Evolutionary conservation across 2,113 vertebrate genomes (phyloP).

Genomic region (Glareola pratincola): DNA sequence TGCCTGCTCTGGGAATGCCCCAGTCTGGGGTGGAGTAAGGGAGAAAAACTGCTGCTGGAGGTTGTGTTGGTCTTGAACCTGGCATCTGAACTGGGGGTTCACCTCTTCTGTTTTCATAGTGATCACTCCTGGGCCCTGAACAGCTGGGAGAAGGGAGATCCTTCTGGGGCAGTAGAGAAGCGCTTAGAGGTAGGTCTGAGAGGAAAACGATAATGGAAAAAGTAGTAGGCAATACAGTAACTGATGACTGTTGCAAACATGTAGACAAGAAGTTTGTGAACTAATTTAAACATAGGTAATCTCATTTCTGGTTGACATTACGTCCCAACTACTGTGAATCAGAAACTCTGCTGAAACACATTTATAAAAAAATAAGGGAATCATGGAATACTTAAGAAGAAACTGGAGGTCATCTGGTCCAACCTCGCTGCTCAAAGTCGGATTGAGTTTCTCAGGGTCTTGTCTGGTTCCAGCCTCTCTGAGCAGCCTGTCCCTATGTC

Average conservation of each 20-base stretch:
- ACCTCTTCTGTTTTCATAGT: not conserved
- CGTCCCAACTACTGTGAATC: not conserved
- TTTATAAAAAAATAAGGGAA: not conserved
- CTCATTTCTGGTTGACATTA: not conserved
- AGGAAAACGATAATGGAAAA: not conserved
- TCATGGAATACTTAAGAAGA: not conserved
- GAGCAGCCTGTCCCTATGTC: not conserved
- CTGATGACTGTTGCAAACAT: not conserved
- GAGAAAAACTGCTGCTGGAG: not conserved
- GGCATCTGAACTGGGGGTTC: not conserved
- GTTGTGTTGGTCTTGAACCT: not conserved
- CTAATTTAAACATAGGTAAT: not conserved
- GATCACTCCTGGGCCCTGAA: not conserved
- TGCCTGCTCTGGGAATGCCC: not conserved
- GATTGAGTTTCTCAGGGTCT: not conserved
- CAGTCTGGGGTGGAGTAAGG: not conserved
- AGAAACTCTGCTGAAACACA: not conserved
- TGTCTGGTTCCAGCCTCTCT: not conserved
- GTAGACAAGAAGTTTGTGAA: not conserved
- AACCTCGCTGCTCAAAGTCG: not conserved
- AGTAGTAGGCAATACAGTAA: not conserved
- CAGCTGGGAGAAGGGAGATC: not conserved
- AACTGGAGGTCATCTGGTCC: not conserved
- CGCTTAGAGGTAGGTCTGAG: not conserved
- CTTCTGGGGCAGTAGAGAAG: not conserved